phyloP scores from a whole-genome alignment of 2,888 invertebrate species.

The Hirtodrosophila histrioides region DNA sequence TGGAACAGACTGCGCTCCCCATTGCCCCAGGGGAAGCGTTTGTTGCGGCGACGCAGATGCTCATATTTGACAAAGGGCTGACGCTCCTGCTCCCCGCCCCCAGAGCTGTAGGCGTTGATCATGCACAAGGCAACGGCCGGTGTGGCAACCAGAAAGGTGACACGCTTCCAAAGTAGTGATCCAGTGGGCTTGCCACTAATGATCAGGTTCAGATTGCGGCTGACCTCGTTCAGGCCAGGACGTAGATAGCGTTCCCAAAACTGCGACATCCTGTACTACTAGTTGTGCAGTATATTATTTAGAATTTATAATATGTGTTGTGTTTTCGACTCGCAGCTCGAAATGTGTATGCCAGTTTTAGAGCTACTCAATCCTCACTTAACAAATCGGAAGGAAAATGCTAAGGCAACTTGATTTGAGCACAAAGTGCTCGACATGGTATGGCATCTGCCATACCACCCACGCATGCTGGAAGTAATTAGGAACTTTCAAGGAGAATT shows the following conservation, averaged over 20 bases:
- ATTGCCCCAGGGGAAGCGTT: constrained; percentile 96
- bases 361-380: not conserved
- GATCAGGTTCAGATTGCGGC: constrained; percentile 6
- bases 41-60: constrained; percentile 90
- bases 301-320: constrained; percentile 23
- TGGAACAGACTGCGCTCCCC: constrained; percentile 94
- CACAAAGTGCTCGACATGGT: not conserved
- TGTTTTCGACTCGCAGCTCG: constrained; percentile 10
- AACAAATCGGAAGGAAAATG: not conserved
- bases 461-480: constrained; percentile 38
- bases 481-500: constrained; percentile 70
- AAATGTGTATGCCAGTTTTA: constrained; percentile 16
- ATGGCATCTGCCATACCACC: constrained; percentile 4
- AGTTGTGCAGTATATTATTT: constrained; percentile 11
- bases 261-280: constrained; percentile 32
- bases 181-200: constrained; percentile 76
- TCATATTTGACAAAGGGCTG: constrained; percentile 90
- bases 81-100: constrained; percentile 84
- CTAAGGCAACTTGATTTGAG: constrained; percentile 34
- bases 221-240: constrained; percentile 16
- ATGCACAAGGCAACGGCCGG: constrained; percentile 90
- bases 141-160: constrained; percentile 90
- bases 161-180: constrained; percentile 89
- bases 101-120: constrained; percentile 87
- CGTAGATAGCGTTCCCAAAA: constrained; percentile 45